A percentile compares a stretch with the other conserved stretches of the same genome.
Evolutionary conservation across 2,888 invertebrate species (phyloP).

Genomic region (Rotaria macrura): DNA sequence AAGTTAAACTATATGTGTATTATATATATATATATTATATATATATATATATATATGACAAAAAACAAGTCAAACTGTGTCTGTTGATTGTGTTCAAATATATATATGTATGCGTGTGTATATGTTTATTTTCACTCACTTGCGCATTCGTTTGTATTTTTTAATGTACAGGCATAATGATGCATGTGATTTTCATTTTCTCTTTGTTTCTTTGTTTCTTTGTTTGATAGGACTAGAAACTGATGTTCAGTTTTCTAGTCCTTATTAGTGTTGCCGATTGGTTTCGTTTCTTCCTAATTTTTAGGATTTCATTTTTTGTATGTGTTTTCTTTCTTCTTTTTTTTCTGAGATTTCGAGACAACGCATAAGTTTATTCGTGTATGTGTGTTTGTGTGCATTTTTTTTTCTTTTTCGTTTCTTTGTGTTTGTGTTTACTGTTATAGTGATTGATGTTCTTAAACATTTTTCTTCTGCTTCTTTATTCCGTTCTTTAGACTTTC

Average conservation of each 20-base stretch:
- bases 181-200: background rate
- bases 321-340: background rate
- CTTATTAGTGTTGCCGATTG: background rate
- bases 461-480: background rate
- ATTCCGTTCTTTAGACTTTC: background rate
- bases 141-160: background rate
- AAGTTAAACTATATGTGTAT: background rate
- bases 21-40: too few species aligned
- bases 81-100: background rate
- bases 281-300: background rate
- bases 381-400: too few species aligned
- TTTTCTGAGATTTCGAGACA: background rate
- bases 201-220: background rate
- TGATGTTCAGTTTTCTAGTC: background rate
- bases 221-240: background rate
- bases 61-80: background rate
- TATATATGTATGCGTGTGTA: background rate
- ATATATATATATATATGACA: background rate
- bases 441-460: conserved; percentile 12
- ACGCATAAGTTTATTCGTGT: background rate
- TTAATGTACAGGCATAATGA: background rate
- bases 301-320: background rate
- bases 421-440: conserved; percentile 10
- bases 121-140: background rate
- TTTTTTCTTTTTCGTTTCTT: background rate